Conservation (phyloP, 1,140 invertebrate species). For the Calycopis cecrops region DNA sequence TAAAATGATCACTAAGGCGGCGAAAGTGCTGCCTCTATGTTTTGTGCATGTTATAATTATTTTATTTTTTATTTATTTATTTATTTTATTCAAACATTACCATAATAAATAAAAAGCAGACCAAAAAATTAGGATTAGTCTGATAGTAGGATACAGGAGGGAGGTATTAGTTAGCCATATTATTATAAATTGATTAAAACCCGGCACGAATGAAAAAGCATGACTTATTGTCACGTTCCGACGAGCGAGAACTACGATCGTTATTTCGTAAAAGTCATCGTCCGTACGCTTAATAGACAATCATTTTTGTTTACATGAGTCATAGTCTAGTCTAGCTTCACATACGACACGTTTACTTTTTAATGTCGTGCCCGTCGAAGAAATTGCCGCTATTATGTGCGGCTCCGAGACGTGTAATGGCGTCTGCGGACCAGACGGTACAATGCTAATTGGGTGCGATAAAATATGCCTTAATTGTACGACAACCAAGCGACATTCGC, state of each 20-base stretch:
- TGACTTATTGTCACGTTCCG: not conserved
- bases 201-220: not conserved
- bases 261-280: no score
- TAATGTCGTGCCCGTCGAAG: slow-evolving; percentile 1
- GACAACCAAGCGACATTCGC: not conserved
- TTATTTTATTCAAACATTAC: no score
- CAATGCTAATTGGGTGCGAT: slow-evolving; percentile 18
- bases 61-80: no score
- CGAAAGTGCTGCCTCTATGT: no score
- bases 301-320: not conserved
- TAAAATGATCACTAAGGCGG: no score
- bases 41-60: no score
- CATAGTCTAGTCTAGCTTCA: not conserved
- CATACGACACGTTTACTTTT: not conserved
- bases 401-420: not conserved
- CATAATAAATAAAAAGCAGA: no score
- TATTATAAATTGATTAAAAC: not conserved
- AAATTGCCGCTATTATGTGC: slow-evolving; percentile 11
- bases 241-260: no score
- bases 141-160: no score
- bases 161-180: no score
- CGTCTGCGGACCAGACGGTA: not conserved
- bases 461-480: slow-evolving; percentile 8
- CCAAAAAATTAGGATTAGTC: no score
- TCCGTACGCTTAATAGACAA: not conserved